A percentile compares a stretch with the other conserved stretches of the same genome.
These are phyloP conservation scores for Cephonodes hylas DNA, from an alignment of 2,888 invertebrate species.

Conservation along the genomic window DNA sequence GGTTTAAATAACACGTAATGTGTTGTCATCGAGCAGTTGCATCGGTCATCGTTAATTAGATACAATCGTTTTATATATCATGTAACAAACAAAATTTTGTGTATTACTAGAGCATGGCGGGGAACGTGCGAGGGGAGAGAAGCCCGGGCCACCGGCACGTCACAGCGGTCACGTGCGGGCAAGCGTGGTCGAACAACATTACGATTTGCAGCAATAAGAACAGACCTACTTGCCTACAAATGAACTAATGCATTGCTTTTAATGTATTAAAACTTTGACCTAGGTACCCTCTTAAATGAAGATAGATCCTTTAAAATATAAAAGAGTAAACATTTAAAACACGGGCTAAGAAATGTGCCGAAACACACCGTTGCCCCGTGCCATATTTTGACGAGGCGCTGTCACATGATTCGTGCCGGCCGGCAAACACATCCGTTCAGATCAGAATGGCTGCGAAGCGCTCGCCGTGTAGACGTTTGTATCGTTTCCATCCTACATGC, in stretches of 20 bases:
- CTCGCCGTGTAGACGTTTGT: slow-evolving; percentile 40
- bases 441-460: slow-evolving; percentile 50
- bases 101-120: not conserved
- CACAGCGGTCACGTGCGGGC: slow-evolving; percentile 57
- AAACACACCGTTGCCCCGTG: slow-evolving; percentile 46
- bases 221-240: not conserved
- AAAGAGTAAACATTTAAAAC: not conserved
- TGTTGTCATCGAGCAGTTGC: no score
- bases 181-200: slow-evolving; percentile 46
- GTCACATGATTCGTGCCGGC: slow-evolving; percentile 63
- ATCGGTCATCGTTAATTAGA: no score
- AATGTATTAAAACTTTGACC: not conserved
- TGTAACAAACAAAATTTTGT: not conserved
- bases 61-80: not conserved
- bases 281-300: not conserved
- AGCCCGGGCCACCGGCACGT: slow-evolving; percentile 24
- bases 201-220: not conserved
- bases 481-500: slow-evolving; percentile 34
- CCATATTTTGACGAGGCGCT: slow-evolving; percentile 57
- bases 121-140: slow-evolving; percentile 19
- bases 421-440: slow-evolving; percentile 42
- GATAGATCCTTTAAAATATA: not conserved
- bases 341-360: slow-evolving; percentile 32
- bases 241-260: not conserved
- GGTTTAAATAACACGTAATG: no score